These are phyloP conservation scores for Andrena marginata DNA, from an alignment of 2,888 invertebrate species.

Conservation along the genomic window DNA sequence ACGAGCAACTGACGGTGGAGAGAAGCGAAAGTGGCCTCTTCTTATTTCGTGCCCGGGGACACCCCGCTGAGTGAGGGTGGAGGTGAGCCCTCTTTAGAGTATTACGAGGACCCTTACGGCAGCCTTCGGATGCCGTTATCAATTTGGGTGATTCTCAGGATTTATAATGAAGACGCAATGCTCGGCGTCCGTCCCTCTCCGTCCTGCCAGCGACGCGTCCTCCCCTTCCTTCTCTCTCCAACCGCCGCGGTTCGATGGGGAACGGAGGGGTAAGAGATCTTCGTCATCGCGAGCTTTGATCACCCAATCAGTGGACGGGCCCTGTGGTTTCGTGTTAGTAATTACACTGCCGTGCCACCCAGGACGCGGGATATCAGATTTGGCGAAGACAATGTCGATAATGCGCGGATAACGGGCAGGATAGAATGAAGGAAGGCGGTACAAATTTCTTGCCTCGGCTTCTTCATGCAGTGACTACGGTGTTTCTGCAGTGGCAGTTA, in stretches of 20 bases:
- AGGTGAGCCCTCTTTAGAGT: slow-evolving; percentile 76
- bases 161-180: slow-evolving; percentile 83
- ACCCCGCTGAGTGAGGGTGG: slow-evolving; percentile 80
- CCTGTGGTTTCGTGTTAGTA: slow-evolving; percentile 72
- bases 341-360: slow-evolving; percentile 78
- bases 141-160: slow-evolving; percentile 82
- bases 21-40: slow-evolving; percentile 58
- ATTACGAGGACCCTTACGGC: slow-evolving; percentile 72
- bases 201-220: slow-evolving; percentile 19
- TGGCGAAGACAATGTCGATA: slow-evolving; percentile 53
- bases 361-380: slow-evolving; percentile 69
- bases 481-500: background rate
- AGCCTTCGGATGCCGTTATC: slow-evolving; percentile 81
- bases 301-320: slow-evolving; percentile 70
- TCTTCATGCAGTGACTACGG: background rate
- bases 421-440: background rate
- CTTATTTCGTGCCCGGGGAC: slow-evolving; percentile 75
- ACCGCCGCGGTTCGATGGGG: slow-evolving; percentile 1
- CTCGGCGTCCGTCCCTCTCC: slow-evolving; percentile 58
- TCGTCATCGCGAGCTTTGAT: slow-evolving; percentile 69
- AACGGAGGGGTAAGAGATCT: slow-evolving; percentile 48
- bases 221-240: background rate
- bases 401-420: slow-evolving; percentile 36
- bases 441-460: slow-evolving; percentile 8
- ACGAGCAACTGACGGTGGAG: slow-evolving; percentile 50